phyloP scores from a whole-genome alignment of 2,113 vertebrate species.

The Podarcis raffonei region DNA sequence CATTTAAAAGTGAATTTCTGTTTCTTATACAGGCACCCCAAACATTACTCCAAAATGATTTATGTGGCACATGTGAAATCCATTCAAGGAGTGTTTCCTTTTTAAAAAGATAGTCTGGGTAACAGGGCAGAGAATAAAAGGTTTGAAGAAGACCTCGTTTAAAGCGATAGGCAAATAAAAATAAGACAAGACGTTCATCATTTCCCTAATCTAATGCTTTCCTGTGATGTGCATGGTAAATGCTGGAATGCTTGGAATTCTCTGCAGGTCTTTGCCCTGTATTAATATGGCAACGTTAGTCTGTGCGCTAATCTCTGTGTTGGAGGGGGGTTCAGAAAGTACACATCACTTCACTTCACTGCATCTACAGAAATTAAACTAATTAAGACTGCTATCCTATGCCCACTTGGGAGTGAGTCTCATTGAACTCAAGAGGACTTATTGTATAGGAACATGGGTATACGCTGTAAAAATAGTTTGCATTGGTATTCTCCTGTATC shows the following conservation, averaged over 20 bases:
- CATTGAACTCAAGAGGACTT: not conserved
- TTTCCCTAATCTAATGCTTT: conserved; percentile 28
- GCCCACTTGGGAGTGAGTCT: not conserved
- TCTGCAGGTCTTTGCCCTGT: conserved; percentile 31
- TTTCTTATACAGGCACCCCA: not conserved
- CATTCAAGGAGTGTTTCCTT: not conserved
- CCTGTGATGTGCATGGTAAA: not conserved
- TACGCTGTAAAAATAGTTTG: not conserved
- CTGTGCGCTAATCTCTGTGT: conserved; percentile 50
- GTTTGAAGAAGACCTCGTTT: conserved; percentile 5
- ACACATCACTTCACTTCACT: conserved; percentile 25
- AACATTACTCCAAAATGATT: not conserved
- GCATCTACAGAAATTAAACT: conserved; percentile 32
- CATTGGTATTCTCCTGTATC: conserved; percentile 2
- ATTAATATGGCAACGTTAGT: conserved; percentile 44
- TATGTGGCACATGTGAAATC: not conserved
- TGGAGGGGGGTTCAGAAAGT: conserved; percentile 22
- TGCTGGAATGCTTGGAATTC: conserved; percentile 14
- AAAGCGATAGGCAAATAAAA: not conserved
- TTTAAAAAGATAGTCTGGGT: conserved; percentile 29
- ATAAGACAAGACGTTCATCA: conserved; percentile 13
- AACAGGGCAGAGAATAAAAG: conserved; percentile 1
- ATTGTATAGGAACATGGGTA: not conserved
- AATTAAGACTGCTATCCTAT: not conserved
- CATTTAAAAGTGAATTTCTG: not conserved